These are phyloP conservation scores for Eugnorisma glareosa DNA, from an alignment of 2,888 invertebrate species.

Conservation along the genomic window DNA sequence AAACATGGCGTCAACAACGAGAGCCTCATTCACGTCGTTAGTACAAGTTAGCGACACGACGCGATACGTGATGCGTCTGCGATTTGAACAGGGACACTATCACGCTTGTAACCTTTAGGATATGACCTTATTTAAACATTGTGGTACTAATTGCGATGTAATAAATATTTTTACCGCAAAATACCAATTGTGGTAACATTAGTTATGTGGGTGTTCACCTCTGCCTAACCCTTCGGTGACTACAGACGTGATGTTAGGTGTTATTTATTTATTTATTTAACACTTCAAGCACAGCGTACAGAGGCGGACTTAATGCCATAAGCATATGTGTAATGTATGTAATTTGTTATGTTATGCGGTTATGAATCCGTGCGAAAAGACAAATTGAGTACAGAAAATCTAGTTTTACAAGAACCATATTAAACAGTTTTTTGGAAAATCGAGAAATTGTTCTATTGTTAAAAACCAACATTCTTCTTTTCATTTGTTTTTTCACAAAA, in stretches of 20 bases:
- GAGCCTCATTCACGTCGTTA: slow-evolving; percentile 73
- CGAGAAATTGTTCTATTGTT: no score
- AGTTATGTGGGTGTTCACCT: no score
- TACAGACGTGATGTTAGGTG: no score
- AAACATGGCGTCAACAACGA: slow-evolving; percentile 6
- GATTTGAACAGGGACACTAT: slow-evolving; percentile 63
- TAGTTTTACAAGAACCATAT: background rate
- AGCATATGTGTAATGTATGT: no score
- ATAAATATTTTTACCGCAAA: background rate
- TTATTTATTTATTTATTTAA: no score
- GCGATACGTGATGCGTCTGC: slow-evolving; percentile 72
- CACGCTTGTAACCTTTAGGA: slow-evolving; percentile 23
- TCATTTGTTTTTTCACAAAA: no score
- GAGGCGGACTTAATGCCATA: no score
- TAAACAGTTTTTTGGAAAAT: no score
- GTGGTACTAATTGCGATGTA: background rate
- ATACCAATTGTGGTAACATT: background rate
- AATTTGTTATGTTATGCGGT: no score
- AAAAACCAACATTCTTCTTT: no score
- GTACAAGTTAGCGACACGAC: slow-evolving; percentile 77
- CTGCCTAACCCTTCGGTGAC: no score
- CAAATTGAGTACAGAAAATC: background rate
- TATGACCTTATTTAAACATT: background rate
- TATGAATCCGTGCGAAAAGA: background rate
- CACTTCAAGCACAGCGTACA: no score